Conservation (phyloP, 2,113 vertebrate genomes). For the Neomonachus schauinslandi region DNA sequence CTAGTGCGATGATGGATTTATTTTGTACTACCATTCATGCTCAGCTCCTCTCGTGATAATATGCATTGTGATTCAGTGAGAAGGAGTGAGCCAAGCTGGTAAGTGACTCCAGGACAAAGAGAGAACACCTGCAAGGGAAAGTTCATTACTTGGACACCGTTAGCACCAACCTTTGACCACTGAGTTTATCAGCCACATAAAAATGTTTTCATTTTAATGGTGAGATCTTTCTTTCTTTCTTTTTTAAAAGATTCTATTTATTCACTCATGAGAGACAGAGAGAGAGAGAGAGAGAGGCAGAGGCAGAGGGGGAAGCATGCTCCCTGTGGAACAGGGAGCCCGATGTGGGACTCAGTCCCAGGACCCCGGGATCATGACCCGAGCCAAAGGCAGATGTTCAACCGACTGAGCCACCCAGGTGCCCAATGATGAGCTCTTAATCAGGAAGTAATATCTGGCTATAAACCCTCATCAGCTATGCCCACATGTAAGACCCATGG, state of each 20-base stretch:
- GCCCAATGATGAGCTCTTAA: background rate
- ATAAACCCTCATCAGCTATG: background rate
- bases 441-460: background rate
- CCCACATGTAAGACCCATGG: background rate
- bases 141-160: background rate
- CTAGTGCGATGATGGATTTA: background rate
- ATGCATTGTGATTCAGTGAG: background rate
- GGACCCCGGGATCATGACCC: too few relatives aligned
- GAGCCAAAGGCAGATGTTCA: too few relatives aligned
- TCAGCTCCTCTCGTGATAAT: background rate
- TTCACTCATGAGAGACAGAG: too few relatives aligned
- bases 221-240: background rate
- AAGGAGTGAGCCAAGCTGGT: background rate
- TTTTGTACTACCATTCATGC: background rate
- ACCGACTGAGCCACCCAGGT: too few relatives aligned
- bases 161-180: background rate
- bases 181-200: background rate
- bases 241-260: too few relatives aligned
- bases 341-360: too few relatives aligned
- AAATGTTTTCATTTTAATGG: background rate
- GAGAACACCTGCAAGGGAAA: background rate
- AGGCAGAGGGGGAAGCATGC: too few relatives aligned
- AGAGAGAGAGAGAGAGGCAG: too few relatives aligned
- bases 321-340: too few relatives aligned
- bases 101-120: background rate